phyloP scores from a whole-genome alignment of 1,140 invertebrate genomes.

The silkworm (Bombyx mori) region DNA sequence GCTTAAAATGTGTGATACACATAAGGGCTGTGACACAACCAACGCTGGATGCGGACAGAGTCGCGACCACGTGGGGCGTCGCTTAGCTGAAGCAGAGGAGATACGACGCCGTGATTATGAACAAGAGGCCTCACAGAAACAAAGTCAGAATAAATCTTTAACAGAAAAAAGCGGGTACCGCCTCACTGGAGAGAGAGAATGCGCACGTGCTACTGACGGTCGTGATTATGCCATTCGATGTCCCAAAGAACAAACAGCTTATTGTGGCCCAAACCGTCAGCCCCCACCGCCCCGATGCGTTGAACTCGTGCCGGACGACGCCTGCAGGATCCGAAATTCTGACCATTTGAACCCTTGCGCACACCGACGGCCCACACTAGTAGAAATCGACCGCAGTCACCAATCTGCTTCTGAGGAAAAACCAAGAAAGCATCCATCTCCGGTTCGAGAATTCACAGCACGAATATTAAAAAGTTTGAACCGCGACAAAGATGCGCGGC shows the following conservation, averaged over 20 bases:
- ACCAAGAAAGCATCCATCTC: background rate
- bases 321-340: background rate
- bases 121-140: conserved; percentile 13
- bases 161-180: conserved; percentile 1
- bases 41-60: conserved; percentile 14
- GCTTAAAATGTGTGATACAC: background rate
- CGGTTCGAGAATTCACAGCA: background rate
- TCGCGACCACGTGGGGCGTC: conserved; percentile 20
- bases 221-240: conserved; percentile 16
- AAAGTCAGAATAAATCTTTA: background rate
- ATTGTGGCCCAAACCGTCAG: conserved; percentile 5
- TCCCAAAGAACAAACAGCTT: conserved; percentile 1
- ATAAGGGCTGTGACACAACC: background rate
- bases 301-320: background rate
- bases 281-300: conserved; percentile 2
- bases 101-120: conserved; percentile 18
- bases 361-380: conserved; percentile 22
- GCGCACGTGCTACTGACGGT: conserved; percentile 23
- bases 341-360: conserved; percentile 27
- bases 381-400: conserved; percentile 26
- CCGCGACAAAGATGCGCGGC: background rate
- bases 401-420: background rate
- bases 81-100: conserved; percentile 13
- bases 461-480: background rate
- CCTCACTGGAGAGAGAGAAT: conserved; percentile 14